Evolutionary conservation across 53 echinoderm and acorn worm genomes (phyloP), one percentile per base, ranked within the genome.

Genomic region (Paracentrotus lividus): DNA sequence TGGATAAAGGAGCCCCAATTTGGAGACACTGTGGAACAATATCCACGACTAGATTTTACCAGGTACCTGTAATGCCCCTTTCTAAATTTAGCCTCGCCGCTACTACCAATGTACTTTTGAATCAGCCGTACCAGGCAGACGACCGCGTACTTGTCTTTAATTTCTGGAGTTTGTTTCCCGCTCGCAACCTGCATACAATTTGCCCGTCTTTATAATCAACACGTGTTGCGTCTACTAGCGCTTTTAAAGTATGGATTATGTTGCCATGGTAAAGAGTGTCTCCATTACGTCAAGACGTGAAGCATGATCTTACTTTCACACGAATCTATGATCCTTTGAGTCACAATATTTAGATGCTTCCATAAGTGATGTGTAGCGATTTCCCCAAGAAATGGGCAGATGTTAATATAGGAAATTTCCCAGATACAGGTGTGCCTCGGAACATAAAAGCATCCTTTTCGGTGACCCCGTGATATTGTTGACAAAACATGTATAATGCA

Each of bases 1-100:
- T 56, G 86, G 86, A 86, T 86, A 86, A 86, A 86, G 33, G 33
- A 26, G 34, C 56, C 12, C 54, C 56, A 86, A 54, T 86, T n/a
- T 29, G 53, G 53, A 86, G 20, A 56, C 34, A 5, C 56, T 20
- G 2, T 56, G 86, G 86, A 86, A 86, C 86, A 86, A 86, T 32
- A 54, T 2, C n/a, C n/a, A 45, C 81, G 26, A 24, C 24, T n/a
- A 86, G 86, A 86, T 16, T 86, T 18, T 86, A 52, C n/a, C 89
- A 27, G 65, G 36, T 64, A 42, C 27, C 61, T 18, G 42, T 61
- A 60, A 61, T 61, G 43, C 89, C 89, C 36, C n/a, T 44, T 58
- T 89, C 89, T 89, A 89, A 60, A 61, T 89, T 42, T 89, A 89
- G 89, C 64, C 45, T 61, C 89, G 1, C 64, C 81, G 61, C 60